These are phyloP conservation scores for Pseudonaja textilis DNA, from an alignment of 2,113 vertebrate species.

Conservation along the genomic window DNA sequence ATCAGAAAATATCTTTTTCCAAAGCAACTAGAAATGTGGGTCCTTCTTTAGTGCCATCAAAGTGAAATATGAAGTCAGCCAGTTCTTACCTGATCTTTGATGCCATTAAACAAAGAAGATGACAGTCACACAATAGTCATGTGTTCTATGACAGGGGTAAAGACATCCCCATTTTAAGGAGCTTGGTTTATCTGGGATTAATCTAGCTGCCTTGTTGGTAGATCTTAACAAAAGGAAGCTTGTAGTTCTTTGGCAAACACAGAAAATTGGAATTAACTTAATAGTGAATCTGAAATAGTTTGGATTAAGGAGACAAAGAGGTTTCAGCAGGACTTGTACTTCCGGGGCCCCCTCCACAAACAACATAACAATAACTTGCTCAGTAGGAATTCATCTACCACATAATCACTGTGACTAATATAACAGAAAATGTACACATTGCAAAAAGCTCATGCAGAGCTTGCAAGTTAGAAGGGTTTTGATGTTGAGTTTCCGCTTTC, in stretches of 20 bases:
- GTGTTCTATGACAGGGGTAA: neutral
- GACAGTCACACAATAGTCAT: no score
- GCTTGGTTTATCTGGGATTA: neutral
- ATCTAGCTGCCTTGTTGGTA: neutral
- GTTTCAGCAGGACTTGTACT: neutral
- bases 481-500: constrained; percentile 51
- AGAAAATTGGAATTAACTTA: neutral
- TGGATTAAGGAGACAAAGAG: neutral
- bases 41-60: neutral
- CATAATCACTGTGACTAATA: neutral
- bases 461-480: constrained; percentile 51
- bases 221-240: neutral
- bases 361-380: neutral
- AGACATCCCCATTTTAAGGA: neutral
- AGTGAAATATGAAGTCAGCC: neutral
- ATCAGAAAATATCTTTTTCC: neutral
- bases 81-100: neutral
- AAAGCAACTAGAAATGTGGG: neutral
- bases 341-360: neutral
- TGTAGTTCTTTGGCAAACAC: neutral
- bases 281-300: neutral
- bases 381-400: neutral
- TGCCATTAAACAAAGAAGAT: no score
- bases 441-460: constrained; percentile 37
- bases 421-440: constrained; percentile 17